Percentiles rank a stretch among this genome's conserved stretches.
Conservation (phyloP, 2,797 vertebrate species). For the Microcaecilia unicolor region DNA sequence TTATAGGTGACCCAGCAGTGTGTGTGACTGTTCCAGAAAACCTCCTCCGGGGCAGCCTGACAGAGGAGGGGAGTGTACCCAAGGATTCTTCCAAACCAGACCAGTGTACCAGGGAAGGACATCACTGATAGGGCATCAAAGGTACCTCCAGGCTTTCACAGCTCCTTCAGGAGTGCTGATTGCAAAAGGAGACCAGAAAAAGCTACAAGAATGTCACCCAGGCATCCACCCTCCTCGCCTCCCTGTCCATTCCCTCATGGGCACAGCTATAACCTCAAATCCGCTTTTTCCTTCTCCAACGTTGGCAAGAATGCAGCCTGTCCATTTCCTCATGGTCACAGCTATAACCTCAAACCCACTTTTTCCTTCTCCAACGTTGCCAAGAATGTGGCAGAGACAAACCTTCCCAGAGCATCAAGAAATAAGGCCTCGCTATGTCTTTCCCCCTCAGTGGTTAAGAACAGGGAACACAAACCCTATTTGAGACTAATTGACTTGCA, state of each 20-base stretch:
- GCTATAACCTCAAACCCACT: slow-evolving; percentile 1
- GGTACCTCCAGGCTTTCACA: no score
- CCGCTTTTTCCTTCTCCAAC: background rate
- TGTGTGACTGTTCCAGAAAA: no score
- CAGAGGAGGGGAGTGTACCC: no score
- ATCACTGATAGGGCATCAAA: no score
- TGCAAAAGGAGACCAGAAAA: no score
- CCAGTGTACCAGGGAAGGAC: no score
- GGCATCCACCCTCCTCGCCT: background rate
- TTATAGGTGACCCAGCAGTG: no score
- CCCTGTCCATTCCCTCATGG: background rate
- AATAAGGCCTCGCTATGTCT: slow-evolving; percentile 42
- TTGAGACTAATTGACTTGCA: slow-evolving; percentile 66
- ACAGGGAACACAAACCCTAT: slow-evolving; percentile 54
- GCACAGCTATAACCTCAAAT: background rate
- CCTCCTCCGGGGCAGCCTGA: no score
- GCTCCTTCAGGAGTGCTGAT: no score
- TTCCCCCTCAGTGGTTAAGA: slow-evolving; percentile 51
- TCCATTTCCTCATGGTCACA: background rate
- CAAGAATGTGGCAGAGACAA: slow-evolving; percentile 1
- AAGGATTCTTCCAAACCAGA: no score
- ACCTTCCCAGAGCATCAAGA: slow-evolving; percentile 17
- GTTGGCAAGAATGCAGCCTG: background rate
- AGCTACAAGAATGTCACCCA: no score
- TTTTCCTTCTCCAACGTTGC: background rate